Base-by-base conservation (phyloP, 30 jellyfish, hydroid and myxozoan species). In the Sanderia malayensis region DNA sequence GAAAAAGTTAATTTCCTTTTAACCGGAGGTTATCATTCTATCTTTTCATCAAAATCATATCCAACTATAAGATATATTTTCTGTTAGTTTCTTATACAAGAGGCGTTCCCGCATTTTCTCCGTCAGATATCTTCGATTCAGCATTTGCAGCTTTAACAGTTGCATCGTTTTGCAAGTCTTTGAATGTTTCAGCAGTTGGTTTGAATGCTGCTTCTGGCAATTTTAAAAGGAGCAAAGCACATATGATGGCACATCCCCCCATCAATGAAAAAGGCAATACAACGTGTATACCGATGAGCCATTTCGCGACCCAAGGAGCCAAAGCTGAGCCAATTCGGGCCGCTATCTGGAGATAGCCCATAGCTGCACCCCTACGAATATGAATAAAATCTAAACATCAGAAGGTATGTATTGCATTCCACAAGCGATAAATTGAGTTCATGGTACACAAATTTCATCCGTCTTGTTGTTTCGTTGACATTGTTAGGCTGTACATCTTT, bases 251-350 rank as follows among this genome's bases (percentile, higher is more conserved):
- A 15, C 62, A 26, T 11, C 67, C 70, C 18, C 95, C 95, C 95
- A 83, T 83, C 72, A 83, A 26, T 29, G 78, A 44, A 57, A 73
- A 83, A 0, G 95, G 95, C 44, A 73, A 52, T 4, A 71, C 34
- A 13, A 26, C 44, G 26, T 73, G 61, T 17, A 68, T 11, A 3
- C 55, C 44, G 15, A 19, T 30, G 55, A 83, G 46, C 17, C 76
- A 70, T 45, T 73, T 73, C 20, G 95, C 95, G 4, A 83, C 88
- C 95, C 95, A 83, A 0, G 95, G 95, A 33, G 95, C 95, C 44
- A 74, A 47, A 0, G 95, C 88, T 37, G 95, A 86, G 6, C 95
- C 95, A 23, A 74, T 29, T 1, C 95, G 88, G 2, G 90, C 82
- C 20, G 95, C 82, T 31, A 83, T 58, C 55, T 83, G 95, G 28